phyloP scores from a whole-genome alignment of 1,140 invertebrate genomes.

The Tigriopus japonicus region DNA sequence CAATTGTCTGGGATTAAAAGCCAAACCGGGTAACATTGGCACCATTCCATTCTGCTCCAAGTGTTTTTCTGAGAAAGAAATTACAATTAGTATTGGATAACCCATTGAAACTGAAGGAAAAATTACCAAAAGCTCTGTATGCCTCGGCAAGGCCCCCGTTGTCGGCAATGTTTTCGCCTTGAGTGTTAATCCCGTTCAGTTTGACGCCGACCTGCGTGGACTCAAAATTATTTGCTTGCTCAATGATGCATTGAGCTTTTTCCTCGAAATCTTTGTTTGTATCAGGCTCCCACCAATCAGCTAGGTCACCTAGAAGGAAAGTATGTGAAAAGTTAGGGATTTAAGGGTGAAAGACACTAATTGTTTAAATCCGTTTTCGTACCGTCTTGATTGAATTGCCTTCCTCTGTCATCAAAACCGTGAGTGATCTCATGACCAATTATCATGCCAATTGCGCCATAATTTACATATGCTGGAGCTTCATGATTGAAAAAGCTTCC shows the following conservation, averaged over 20 bases:
- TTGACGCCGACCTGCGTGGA: conserved; percentile 44
- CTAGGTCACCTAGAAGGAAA: conserved; percentile 48
- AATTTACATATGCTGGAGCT: conserved; percentile 73
- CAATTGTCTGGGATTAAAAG: conserved; percentile 43
- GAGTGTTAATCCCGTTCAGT: conserved; percentile 57
- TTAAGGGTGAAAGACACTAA: background rate
- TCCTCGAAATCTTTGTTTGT: conserved; percentile 53
- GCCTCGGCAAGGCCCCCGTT: conserved; percentile 33
- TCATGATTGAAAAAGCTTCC: conserved; percentile 50
- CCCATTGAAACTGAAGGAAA: background rate
- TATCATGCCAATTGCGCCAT: conserved; percentile 72
- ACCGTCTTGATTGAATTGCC: conserved; percentile 13
- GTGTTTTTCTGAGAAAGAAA: background rate
- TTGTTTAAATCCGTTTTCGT: background rate
- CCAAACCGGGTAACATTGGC: conserved; percentile 23
- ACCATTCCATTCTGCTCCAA: conserved; percentile 10
- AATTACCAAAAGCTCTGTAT: conserved; percentile 23
- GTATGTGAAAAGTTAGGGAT: background rate
- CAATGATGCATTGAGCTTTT: conserved; percentile 60
- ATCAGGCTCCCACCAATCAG: conserved; percentile 41
- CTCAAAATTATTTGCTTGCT: conserved; percentile 64
- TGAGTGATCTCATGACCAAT: conserved; percentile 88
- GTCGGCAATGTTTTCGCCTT: conserved; percentile 48
- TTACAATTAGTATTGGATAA: background rate
- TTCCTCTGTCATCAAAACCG: conserved; percentile 58